Evolutionary conservation across 2,888 invertebrate species (phyloP), one percentile per base, ranked within the genome.

Genomic region (Tachina lurida): DNA sequence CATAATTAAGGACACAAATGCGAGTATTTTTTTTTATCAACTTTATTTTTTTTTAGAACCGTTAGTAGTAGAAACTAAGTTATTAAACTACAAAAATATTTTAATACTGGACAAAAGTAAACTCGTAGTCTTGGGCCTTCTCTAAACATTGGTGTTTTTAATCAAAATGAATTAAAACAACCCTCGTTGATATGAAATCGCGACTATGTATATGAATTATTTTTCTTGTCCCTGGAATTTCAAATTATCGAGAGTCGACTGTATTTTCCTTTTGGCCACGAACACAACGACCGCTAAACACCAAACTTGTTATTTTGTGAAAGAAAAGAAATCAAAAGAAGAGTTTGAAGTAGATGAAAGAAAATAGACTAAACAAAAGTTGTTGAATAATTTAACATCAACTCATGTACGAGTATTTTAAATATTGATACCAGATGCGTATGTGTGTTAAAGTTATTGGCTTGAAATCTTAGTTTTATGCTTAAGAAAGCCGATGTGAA

Each of bases 301-400:
- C 54, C 12, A 75, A 79, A 86, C 85, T 71, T 82, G 85, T 79
- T 82, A 82, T 75, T 82, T 79, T 82, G 52, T 65, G 71, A 82
- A 84, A 56, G 56, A 73, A 62, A n/a, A 67, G 3, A 13, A 79
- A 43, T 22, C 52, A 7, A 39, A 54, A 49, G 54, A 8, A 62
- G 41, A 31, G 54, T 62, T 70, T 56, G 9, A 71, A 74, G 43
- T 15, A 60, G 47, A 65, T 41, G 22, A n/a, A 73, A 19, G 41
- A 82, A 76, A 41, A 47, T 17, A 54, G 47, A 71, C 19, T 47
- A 62, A 22, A 22, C 2, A 49, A 75, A 52, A 60, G 31, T 4
- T 39, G n/a, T 49, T 49, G 22, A 77, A 15, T 60, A 41, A 10
- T 10, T 41, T 41, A n/a, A 45, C 9, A 47, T 60, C 15, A 70